phyloP scores from a whole-genome alignment of 2,797 vertebrate species.

The Neomorphus geoffroyi region DNA sequence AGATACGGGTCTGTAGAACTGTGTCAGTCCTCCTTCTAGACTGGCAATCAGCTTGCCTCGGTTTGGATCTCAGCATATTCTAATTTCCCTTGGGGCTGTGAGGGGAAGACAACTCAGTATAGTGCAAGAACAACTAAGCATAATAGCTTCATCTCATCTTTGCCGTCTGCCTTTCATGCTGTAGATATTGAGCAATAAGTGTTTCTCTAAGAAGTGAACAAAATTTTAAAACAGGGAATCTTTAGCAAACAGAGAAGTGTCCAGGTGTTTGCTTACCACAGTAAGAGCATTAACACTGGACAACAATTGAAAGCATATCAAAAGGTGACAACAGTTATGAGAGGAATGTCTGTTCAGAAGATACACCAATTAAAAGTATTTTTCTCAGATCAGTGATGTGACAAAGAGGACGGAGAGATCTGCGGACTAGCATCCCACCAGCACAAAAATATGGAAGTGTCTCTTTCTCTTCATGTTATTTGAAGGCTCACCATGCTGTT shows the following conservation, averaged over 20 bases:
- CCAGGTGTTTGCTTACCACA: background rate
- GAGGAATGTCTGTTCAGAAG: background rate
- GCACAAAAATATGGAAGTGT: background rate
- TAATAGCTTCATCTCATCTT: background rate
- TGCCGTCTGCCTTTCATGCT: background rate
- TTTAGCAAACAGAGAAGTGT: background rate
- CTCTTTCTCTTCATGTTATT: background rate
- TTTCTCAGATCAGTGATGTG: background rate
- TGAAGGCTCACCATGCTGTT: fast-evolving
- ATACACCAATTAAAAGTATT: background rate
- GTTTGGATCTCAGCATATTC: background rate
- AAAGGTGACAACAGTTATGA: background rate
- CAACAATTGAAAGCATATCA: background rate
- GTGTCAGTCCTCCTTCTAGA: background rate
- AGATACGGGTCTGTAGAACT: background rate
- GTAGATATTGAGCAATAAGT: background rate
- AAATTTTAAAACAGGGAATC: background rate
- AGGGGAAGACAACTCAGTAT: background rate
- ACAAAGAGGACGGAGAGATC: background rate
- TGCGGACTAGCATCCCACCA: background rate
- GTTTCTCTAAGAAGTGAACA: background rate
- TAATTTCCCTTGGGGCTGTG: background rate
- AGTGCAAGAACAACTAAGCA: background rate
- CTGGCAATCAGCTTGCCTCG: background rate
- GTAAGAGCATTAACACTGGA: background rate